Evolutionary conservation across 2,797 vertebrate species (phyloP), one percentile per base, ranked within the genome.

Genomic region (Gobionotothen gibberifrons): DNA sequence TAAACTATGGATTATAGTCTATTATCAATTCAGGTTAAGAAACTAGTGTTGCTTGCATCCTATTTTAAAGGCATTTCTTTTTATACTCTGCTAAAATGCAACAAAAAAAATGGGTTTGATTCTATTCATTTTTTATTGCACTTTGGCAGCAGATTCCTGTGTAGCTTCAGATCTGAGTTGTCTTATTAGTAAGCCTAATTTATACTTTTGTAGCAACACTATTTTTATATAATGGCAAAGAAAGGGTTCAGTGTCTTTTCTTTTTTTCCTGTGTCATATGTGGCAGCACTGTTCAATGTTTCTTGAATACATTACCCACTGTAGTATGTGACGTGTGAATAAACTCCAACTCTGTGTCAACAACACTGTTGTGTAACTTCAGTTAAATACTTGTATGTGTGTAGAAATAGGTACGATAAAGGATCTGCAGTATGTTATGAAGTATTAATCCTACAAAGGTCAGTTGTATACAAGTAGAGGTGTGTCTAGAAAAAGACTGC

Each of bases 121-220:
- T 93, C 93, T 94, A 84, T 94, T 95, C 89, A 95, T 92, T 89
- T 91, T 90, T 91, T 89, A 89, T 95, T 92, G 95, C 95, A 95
- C 96, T 97, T 97, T 96, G 96, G 96, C 96, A 95, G 96, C 95
- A 95, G 96, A 96, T 96, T 96, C 86, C 84, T 90, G 82, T 96
- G 96, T 96, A 96, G 96, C 96, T 96, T 95, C 95, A 86, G 71
- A 92, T 92, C 96, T 97, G 91, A 96, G 96, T 97, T 97, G 95
- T 97, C 95, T 96, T 95, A 96, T 96, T 96, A 94, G 96, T 98
- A 98, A 96, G 95, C 96, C 96, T 98, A 96, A 97, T 98, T 98
- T 99, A 97, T 98, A 98, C 96, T 98, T 98, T 99, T 99, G 96
- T 99, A 99, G 97, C 96, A 95, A 97, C 97, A 97, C 95, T 98